These are phyloP conservation scores for Caradrina clavipalpis DNA, from an alignment of 2,888 invertebrate species.

Conservation along the genomic window DNA sequence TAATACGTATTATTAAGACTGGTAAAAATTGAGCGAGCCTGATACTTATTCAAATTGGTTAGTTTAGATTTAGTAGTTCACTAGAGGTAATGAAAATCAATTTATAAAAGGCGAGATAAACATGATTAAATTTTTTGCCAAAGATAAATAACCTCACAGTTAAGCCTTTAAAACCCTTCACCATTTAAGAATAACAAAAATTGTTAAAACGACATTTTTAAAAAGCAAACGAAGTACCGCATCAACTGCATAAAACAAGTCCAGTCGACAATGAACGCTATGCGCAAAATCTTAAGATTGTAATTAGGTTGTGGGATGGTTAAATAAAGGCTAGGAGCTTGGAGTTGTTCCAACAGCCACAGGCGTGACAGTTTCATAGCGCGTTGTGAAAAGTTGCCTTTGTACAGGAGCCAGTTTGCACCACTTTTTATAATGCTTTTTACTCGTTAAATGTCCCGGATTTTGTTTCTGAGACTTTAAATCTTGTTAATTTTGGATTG, in stretches of 20 bases:
- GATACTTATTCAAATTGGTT: too few species aligned
- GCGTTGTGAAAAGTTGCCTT: constrained; percentile 74
- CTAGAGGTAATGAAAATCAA: not conserved
- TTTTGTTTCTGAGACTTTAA: constrained; percentile 62
- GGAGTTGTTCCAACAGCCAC: constrained; percentile 68
- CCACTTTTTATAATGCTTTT: constrained; percentile 62
- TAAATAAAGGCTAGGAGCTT: constrained; percentile 57
- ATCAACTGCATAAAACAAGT: constrained; percentile 40
- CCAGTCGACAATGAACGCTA: constrained; percentile 43
- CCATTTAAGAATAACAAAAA: constrained; percentile 57
- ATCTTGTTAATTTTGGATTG: constrained; percentile 65
- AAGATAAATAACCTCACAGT: constrained; percentile 26
- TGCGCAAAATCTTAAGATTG: constrained; percentile 37
- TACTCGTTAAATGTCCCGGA: constrained; percentile 61
- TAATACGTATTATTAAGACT: not conserved
- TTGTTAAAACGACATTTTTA: constrained; percentile 51
- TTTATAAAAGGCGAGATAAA: not conserved
- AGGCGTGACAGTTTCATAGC: constrained; percentile 75
- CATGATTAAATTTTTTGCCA: constrained; percentile 17
- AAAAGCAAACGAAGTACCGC: constrained; percentile 47
- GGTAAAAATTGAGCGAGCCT: too few species aligned
- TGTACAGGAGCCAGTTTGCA: constrained; percentile 67
- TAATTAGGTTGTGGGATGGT: constrained; percentile 38
- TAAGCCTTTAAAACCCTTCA: constrained; percentile 41
- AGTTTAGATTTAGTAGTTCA: too few species aligned